Percentiles rank a stretch among this genome's conserved stretches.
phyloP scores from a whole-genome alignment of 2,888 invertebrate genomes.

The Spialia ferax region DNA sequence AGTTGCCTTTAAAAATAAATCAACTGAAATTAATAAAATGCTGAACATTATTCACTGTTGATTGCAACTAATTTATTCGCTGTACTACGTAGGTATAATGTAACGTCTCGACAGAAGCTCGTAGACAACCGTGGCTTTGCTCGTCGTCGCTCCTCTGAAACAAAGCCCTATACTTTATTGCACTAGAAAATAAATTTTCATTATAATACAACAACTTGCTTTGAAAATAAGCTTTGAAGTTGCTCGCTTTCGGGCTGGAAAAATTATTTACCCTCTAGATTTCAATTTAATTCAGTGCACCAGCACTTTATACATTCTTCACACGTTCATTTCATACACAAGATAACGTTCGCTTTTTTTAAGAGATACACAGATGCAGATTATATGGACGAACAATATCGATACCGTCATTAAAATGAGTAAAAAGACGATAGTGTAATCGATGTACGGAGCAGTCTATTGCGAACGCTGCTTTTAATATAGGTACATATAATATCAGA shows the following conservation, averaged over 20 bases:
- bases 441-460: background rate
- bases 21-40: background rate
- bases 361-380: too few species aligned
- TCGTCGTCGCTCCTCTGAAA: conserved; percentile 10
- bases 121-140: conserved; percentile 21
- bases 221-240: conserved; percentile 46
- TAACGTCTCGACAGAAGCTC: background rate
- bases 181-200: conserved; percentile 62
- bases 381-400: background rate
- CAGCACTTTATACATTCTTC: conserved; percentile 24
- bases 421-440: background rate
- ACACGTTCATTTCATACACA: conserved; percentile 11
- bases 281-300: conserved; percentile 26
- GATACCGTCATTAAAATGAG: background rate
- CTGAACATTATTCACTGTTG: conserved; percentile 14
- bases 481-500: too few species aligned
- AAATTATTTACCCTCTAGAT: conserved; percentile 31
- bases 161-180: conserved; percentile 30
- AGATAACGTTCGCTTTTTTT: too few species aligned
- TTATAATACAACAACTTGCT: conserved; percentile 59
- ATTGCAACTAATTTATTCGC: background rate
- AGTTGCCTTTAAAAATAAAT: background rate
- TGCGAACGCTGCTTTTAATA: conserved; percentile 1
- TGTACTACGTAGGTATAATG: too few species aligned
- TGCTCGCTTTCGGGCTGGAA: conserved; percentile 41